Evolutionary conservation across 1,140 invertebrate species (phyloP).

Genomic region (Chlorops oryzae): DNA sequence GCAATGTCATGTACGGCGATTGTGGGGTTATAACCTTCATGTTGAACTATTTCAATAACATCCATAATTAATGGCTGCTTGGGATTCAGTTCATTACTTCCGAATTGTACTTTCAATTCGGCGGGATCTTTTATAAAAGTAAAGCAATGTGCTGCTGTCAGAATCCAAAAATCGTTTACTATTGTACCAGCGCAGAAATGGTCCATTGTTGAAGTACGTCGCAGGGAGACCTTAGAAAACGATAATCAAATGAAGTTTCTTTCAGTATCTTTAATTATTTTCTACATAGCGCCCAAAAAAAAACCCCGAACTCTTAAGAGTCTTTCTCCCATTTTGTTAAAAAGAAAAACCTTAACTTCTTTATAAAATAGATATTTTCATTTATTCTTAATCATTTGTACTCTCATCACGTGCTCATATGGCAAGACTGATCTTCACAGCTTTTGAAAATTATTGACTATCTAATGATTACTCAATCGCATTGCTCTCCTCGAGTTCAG

Average conservation of each 20-base stretch:
- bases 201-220: conserved; percentile 17
- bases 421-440: no score
- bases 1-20: conserved; percentile 37
- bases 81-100: conserved; percentile 19
- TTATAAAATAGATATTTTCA: no score
- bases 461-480: conserved; percentile 7
- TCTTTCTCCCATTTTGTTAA: no score
- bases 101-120: conserved; percentile 30
- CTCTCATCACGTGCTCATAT: no score
- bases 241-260: no score
- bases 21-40: conserved; percentile 34
- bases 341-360: no score
- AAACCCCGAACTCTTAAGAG: no score
- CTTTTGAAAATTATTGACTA: no score
- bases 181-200: conserved; percentile 42
- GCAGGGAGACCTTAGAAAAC: conserved; percentile 27
- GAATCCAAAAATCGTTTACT: conserved; percentile 29
- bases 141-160: conserved; percentile 42
- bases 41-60: conserved; percentile 24
- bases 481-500: conserved; percentile 7
- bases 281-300: no score
- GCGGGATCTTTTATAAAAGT: conserved; percentile 6
- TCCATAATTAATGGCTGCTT: conserved; percentile 17
- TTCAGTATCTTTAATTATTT: no score
- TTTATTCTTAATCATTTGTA: no score